Percentiles rank a stretch among this genome's conserved stretches.
Conservation (phyloP, 1,140 invertebrate species). For the Drosophila obscura region DNA sequence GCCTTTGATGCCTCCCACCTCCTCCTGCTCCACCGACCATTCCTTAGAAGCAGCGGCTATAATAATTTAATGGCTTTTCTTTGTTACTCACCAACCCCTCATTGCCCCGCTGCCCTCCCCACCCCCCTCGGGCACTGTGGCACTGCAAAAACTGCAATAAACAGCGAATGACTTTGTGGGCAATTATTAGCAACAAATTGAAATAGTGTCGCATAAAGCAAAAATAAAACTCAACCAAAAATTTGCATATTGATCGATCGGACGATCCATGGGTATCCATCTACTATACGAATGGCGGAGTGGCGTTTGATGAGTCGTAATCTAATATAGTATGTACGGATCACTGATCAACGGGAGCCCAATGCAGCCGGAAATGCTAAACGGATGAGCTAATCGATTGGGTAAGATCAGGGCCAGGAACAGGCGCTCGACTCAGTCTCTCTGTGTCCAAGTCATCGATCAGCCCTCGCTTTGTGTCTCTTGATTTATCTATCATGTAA, state of each 20-base stretch:
- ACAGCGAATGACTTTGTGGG: conserved; percentile 65
- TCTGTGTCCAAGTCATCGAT: conserved; percentile 25
- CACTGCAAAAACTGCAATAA: conserved; percentile 51
- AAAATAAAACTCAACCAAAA: conserved; percentile 33
- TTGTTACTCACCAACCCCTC: conserved; percentile 57
- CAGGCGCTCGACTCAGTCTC: conserved; percentile 20
- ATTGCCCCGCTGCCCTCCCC: no score
- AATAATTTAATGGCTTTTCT: conserved; percentile 65
- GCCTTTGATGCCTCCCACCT: conserved; percentile 19
- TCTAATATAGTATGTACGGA: conserved; percentile 7
- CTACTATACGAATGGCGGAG: no score
- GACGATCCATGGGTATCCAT: neutral
- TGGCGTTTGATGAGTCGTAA: neutral
- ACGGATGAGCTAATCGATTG: conserved; percentile 46
- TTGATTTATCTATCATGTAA: conserved; percentile 50
- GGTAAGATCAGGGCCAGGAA: conserved; percentile 46
- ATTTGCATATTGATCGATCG: conserved; percentile 42
- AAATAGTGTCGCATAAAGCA: conserved; percentile 60
- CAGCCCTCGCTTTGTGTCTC: conserved; percentile 37
- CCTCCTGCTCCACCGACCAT: neutral
- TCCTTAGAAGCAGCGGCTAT: conserved; percentile 46
- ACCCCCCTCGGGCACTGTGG: conserved; percentile 8
- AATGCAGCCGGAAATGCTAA: conserved; percentile 33
- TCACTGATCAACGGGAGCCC: neutral
- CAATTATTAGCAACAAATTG: conserved; percentile 70